phyloP scores from a whole-genome alignment of 1,140 invertebrate genomes.

The Cyclargus thomasi region DNA sequence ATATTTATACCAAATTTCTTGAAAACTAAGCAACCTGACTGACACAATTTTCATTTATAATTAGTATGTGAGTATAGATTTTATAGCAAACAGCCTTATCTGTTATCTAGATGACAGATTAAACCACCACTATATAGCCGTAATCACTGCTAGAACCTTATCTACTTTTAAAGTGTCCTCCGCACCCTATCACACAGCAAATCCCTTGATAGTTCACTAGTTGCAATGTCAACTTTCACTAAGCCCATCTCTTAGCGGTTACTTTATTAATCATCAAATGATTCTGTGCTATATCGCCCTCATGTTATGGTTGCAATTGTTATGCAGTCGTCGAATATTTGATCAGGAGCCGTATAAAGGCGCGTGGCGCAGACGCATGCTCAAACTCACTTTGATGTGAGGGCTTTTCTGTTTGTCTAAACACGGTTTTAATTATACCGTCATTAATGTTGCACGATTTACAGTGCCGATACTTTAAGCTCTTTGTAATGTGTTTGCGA shows the following conservation, averaged over 20 bases:
- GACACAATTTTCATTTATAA: no score
- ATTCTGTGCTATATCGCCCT: slow-evolving; percentile 30
- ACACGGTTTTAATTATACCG: slow-evolving; percentile 62
- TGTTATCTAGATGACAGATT: not conserved
- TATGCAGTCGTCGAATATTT: not conserved
- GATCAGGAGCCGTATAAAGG: slow-evolving; percentile 41
- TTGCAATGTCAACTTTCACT: slow-evolving; percentile 57
- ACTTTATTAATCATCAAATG: not conserved
- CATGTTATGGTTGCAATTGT: not conserved
- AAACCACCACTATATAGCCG: slow-evolving; percentile 1
- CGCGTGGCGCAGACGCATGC: slow-evolving; percentile 67
- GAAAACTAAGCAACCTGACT: no score
- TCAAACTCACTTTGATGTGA: slow-evolving; percentile 67
- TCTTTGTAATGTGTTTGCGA: slow-evolving; percentile 5
- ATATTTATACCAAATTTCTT: no score
- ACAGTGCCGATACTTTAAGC: slow-evolving; percentile 35
- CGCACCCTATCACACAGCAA: slow-evolving; percentile 56
- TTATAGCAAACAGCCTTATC: not conserved
- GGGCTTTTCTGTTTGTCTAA: slow-evolving; percentile 59
- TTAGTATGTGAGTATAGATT: no score
- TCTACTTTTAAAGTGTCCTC: slow-evolving; percentile 48
- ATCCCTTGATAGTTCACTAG: slow-evolving; percentile 67
- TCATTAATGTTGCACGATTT: slow-evolving; percentile 70
- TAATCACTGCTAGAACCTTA: slow-evolving; percentile 35
- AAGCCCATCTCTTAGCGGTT: slow-evolving; percentile 31